phyloP scores from a whole-genome alignment of 2,113 vertebrate species.

The Tachysurus vachellii region DNA sequence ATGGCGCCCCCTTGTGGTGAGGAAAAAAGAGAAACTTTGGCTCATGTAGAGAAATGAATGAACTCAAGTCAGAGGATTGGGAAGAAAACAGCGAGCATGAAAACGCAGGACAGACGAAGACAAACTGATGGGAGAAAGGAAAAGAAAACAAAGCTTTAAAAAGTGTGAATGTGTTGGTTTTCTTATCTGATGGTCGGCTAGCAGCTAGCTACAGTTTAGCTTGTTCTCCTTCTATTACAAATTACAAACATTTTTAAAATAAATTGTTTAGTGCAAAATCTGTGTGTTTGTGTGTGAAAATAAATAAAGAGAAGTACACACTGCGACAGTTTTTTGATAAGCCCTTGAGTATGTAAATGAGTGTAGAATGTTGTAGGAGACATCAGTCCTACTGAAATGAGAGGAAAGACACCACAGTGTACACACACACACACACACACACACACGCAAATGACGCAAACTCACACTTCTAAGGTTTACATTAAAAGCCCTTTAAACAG shows the following conservation, averaged over 20 bases:
- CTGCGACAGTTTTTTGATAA: background rate
- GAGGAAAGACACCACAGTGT: constrained; percentile 2
- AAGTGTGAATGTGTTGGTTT: background rate
- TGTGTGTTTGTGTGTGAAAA: background rate
- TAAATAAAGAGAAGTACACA: background rate
- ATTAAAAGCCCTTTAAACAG: background rate
- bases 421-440: background rate
- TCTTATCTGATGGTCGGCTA: background rate
- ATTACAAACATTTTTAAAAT: background rate
- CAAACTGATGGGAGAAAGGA: too few species aligned
- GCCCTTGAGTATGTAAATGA: constrained; percentile 20
- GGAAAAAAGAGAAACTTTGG: background rate
- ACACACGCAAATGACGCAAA: too few species aligned
- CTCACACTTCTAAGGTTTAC: background rate
- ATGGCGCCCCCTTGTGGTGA: background rate
- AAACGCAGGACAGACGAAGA: background rate
- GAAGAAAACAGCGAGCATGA: background rate
- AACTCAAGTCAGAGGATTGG: background rate
- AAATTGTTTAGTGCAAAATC: constrained; percentile 11
- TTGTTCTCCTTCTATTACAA: background rate
- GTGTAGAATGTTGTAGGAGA: background rate
- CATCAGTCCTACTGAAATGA: constrained; percentile 8
- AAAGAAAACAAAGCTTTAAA: background rate
- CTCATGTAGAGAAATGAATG: background rate
- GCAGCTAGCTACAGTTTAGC: background rate